Percentiles rank a stretch among this genome's conserved stretches.
Evolutionary conservation across 1,140 invertebrate species (phyloP).

Genomic region (Diuraphis noxia): DNA sequence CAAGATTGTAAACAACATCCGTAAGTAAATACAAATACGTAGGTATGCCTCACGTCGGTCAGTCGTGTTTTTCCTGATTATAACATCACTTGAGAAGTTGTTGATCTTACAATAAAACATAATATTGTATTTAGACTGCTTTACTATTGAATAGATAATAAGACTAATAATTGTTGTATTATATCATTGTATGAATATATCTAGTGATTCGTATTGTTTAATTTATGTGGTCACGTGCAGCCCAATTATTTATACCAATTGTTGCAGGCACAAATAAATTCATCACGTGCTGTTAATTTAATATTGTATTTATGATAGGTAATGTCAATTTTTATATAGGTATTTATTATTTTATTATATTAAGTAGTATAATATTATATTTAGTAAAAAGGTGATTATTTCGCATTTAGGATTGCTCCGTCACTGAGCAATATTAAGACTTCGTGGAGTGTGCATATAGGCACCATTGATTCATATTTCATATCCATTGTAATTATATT

Average conservation of each 20-base stretch:
- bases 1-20: not conserved
- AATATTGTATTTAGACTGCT: not conserved
- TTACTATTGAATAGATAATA: not conserved
- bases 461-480: not conserved
- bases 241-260: not conserved
- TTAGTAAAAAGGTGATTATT: not conserved
- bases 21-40: too few relatives aligned
- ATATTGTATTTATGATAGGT: not conserved
- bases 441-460: not conserved
- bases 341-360: not conserved
- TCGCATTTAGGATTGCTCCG: not conserved
- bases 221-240: too few relatives aligned
- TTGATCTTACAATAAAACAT: not conserved
- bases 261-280: not conserved
- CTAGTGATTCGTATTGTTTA: not conserved
- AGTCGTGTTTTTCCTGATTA: not conserved
- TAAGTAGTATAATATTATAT: not conserved
- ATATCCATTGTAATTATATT: not conserved
- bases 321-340: too few relatives aligned
- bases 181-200: not conserved
- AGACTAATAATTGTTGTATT: not conserved
- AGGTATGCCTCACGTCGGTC: not conserved
- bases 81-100: not conserved
- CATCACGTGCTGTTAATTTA: not conserved
- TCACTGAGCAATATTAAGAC: not conserved